These are phyloP conservation scores for Columbina picui DNA, from an alignment of 2,113 vertebrate genomes.

Conservation along the genomic window DNA sequence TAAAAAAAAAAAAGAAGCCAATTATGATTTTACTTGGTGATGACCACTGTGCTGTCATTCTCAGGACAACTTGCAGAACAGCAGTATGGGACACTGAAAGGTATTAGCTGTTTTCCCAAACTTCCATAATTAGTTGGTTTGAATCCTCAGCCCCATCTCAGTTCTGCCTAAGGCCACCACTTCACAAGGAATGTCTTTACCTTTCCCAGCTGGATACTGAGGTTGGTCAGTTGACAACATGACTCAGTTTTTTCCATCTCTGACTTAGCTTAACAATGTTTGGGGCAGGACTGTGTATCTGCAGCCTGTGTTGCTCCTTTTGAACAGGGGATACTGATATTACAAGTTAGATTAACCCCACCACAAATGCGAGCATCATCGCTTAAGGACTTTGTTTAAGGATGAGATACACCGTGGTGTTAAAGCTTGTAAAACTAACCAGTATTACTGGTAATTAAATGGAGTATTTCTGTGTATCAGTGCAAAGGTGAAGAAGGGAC, in stretches of 20 bases:
- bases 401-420: neutral
- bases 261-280: neutral
- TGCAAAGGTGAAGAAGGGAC: neutral
- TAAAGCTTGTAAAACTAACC: neutral
- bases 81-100: neutral
- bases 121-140: neutral
- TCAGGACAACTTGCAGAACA: neutral
- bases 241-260: neutral
- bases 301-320: neutral
- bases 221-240: neutral
- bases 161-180: neutral
- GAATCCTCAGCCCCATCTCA: neutral
- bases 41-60: neutral
- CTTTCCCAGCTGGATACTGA: neutral
- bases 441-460: neutral
- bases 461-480: neutral
- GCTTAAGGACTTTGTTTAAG: neutral
- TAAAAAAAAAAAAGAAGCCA: neutral
- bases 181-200: neutral
- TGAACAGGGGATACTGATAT: neutral
- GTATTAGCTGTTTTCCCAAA: neutral
- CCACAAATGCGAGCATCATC: accelerated
- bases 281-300: neutral
- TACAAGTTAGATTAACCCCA: neutral
- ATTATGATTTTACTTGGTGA: neutral